Conservation (phyloP, 2,888 invertebrate species). For the Pantelozetes paolii region DNA sequence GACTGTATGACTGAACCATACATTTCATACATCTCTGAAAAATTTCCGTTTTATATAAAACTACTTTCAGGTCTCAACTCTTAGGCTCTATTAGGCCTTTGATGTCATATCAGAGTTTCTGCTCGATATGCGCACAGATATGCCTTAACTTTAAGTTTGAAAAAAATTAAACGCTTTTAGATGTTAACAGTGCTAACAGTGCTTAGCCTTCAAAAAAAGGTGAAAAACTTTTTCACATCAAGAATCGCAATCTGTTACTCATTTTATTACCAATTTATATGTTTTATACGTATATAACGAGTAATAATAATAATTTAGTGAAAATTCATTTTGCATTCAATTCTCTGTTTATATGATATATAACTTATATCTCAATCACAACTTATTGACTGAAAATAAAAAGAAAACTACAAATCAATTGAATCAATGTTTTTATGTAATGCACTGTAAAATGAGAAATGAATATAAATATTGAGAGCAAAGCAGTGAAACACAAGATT, state of each 20-base stretch:
- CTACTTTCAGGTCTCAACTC: neutral
- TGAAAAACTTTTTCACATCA: conserved; percentile 9
- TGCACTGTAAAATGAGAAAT: no score
- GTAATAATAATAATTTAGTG: conserved; percentile 27
- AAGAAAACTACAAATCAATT: neutral
- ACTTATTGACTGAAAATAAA: neutral
- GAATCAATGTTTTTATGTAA: neutral
- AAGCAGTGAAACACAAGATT: no score
- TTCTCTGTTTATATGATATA: neutral
- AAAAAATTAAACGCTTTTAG: conserved; percentile 33
- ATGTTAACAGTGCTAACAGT: neutral
- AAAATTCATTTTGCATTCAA: conserved; percentile 23
- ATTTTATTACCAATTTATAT: neutral
- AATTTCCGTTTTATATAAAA: conserved; percentile 10
- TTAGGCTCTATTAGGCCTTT: conserved; percentile 28
- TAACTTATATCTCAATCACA: neutral
- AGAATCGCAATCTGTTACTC: conserved; percentile 32
- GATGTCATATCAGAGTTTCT: conserved; percentile 36
- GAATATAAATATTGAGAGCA: no score
- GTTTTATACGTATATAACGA: neutral
- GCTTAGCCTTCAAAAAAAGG: conserved; percentile 29
- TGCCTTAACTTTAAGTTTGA: neutral
- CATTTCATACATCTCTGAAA: neutral
- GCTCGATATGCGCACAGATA: conserved; percentile 31
- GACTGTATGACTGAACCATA: neutral